These are phyloP conservation scores for Drosophila cyrtoloma DNA, from an alignment of 2,888 invertebrate genomes.

Conservation along the genomic window DNA sequence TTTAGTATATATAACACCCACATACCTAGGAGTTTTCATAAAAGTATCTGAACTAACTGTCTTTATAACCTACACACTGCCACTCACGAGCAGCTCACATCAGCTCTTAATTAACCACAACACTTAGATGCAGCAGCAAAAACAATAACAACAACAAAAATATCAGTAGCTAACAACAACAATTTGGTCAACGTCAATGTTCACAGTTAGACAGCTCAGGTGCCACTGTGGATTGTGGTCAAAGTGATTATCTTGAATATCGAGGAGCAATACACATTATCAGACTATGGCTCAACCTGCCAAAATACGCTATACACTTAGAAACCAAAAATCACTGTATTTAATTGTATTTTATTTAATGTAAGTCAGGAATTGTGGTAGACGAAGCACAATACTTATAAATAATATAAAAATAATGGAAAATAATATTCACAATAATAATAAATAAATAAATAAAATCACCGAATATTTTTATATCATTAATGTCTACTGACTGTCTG, in stretches of 20 bases:
- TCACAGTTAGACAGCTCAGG: slow-evolving; percentile 22
- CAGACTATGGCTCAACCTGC: neutral
- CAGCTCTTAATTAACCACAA: slow-evolving; percentile 56
- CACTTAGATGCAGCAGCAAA: slow-evolving; percentile 4
- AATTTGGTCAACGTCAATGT: slow-evolving; percentile 32
- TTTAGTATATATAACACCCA: neutral
- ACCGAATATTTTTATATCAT: neutral
- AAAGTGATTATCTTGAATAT: neutral
- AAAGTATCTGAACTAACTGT: neutral
- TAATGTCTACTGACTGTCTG: too few species aligned
- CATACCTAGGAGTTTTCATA: neutral
- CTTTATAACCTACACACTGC: neutral
- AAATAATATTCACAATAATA: neutral
- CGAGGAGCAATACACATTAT: neutral
- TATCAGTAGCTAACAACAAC: slow-evolving; percentile 36
- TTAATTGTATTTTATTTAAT: neutral
- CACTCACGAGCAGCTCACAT: slow-evolving; percentile 35
- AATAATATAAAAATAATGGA: neutral
- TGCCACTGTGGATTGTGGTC: slow-evolving; percentile 7
- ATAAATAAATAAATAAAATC: neutral
- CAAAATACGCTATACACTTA: neutral
- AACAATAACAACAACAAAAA: slow-evolving; percentile 20
- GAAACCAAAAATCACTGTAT: neutral
- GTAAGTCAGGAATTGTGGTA: neutral
- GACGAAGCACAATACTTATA: neutral